Evolutionary conservation across 2,797 vertebrate genomes (phyloP).

Genomic region (Rousettus madagascariensis): DNA sequence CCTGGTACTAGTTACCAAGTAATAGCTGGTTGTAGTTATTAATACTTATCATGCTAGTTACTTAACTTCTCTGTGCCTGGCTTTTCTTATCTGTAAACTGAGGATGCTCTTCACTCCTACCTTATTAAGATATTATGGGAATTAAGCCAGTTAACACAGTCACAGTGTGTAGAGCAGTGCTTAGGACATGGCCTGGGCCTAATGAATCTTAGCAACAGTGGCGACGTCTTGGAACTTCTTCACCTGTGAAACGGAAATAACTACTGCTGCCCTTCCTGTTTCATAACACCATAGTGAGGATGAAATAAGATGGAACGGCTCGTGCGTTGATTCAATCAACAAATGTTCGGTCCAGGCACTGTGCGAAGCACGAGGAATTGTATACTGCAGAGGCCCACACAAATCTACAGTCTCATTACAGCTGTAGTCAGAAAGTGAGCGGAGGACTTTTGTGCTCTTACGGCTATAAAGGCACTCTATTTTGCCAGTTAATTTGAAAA

Average conservation of each 20-base stretch:
- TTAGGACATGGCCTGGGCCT: accelerated
- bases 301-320: not conserved
- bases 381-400: not conserved
- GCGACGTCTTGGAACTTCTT: accelerated
- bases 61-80: not conserved
- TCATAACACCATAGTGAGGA: not conserved
- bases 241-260: not conserved
- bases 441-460: accelerated
- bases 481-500: not conserved
- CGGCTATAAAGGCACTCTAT: accelerated
- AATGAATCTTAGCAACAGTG: accelerated
- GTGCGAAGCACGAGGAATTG: not conserved
- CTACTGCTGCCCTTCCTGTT: too few relatives aligned
- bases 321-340: not conserved
- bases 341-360: not conserved
- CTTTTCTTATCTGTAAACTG: not conserved
- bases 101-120: accelerated
- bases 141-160: not conserved
- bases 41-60: not conserved
- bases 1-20: not conserved
- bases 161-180: accelerated
- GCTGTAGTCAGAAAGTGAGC: not conserved
- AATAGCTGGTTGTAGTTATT: not conserved
- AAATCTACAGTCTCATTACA: accelerated
- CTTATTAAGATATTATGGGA: not conserved